phyloP scores from a whole-genome alignment of 2,113 vertebrate genomes.

The Coregonus clupeaformis region DNA sequence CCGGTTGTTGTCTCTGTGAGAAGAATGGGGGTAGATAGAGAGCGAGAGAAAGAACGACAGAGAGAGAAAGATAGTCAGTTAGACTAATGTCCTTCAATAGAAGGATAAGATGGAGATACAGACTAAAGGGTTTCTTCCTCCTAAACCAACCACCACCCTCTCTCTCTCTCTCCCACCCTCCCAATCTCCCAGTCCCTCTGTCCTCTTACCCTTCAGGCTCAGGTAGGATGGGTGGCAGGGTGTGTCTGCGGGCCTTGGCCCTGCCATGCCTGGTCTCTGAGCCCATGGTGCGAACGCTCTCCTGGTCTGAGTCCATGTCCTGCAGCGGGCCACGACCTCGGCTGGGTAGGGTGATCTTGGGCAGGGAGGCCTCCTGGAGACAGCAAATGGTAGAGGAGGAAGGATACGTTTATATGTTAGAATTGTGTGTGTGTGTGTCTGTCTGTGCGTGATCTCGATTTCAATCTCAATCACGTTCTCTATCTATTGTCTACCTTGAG shows the following conservation, averaged over 20 bases:
- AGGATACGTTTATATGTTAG: neutral
- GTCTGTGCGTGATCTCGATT: neutral
- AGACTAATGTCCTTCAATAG: neutral
- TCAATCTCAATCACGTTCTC: neutral
- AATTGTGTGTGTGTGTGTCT: neutral
- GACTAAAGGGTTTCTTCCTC: neutral
- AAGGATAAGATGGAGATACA: neutral
- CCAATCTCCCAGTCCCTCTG: neutral
- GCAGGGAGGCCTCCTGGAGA: constrained; percentile 76
- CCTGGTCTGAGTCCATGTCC: constrained; percentile 80
- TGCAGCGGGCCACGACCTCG: constrained; percentile 63
- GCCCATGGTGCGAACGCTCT: constrained; percentile 70
- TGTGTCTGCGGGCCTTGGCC: constrained; percentile 60
- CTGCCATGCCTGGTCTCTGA: constrained; percentile 59
- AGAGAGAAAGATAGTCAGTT: neutral
- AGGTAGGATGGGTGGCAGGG: constrained; percentile 76
- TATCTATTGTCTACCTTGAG: no score
- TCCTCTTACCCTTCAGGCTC: constrained; percentile 76
- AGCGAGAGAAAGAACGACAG: neutral
- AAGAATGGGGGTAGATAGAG: neutral
- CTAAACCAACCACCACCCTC: neutral
- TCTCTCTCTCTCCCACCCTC: neutral
- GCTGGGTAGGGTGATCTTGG: constrained; percentile 67
- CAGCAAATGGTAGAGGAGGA: neutral
- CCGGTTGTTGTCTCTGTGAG: constrained; percentile 69